Conservation (phyloP, 37 sponge, comb jelly and placozoan species). For the Cliona cf. orientalis region DNA sequence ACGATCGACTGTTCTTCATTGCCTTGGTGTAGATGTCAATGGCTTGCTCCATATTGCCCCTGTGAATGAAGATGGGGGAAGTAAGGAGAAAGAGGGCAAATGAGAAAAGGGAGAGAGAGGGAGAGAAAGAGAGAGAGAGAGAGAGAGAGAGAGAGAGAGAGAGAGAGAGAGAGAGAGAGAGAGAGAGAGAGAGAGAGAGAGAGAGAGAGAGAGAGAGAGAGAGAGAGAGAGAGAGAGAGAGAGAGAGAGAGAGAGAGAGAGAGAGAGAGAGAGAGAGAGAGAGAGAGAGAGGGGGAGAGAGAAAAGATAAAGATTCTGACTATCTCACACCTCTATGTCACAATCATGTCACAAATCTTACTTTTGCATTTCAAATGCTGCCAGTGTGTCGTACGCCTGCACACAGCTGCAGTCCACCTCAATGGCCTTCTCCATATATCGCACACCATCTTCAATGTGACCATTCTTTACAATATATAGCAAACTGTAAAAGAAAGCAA, state of each 20-base stretch:
- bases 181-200: no score
- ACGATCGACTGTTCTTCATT: slow-evolving; percentile 26
- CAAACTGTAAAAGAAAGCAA: slow-evolving; percentile 32
- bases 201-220: background rate
- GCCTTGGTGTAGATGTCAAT: slow-evolving; percentile 57
- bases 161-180: background rate
- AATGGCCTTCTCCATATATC: slow-evolving; percentile 51
- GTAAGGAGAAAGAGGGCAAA: background rate
- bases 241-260: background rate
- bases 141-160: background rate
- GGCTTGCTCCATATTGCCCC: slow-evolving; percentile 50
- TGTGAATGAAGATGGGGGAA: background rate
- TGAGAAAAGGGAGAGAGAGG: background rate
- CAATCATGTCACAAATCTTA: slow-evolving; percentile 8
- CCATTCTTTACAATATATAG: slow-evolving; percentile 23
- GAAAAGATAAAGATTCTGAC: background rate
- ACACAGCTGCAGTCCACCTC: slow-evolving; percentile 60
- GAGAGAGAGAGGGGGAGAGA: background rate
- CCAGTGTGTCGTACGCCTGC: slow-evolving; percentile 73
- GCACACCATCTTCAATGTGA: slow-evolving; percentile 23
- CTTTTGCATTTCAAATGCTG: slow-evolving; percentile 81
- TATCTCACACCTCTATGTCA: background rate
- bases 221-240: background rate
- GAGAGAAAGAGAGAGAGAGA: background rate
- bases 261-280: background rate